Percentiles rank a stretch among this genome's conserved stretches.
phyloP scores from a whole-genome alignment of 2,113 vertebrate genomes.

The Burhinus bistriatus region DNA sequence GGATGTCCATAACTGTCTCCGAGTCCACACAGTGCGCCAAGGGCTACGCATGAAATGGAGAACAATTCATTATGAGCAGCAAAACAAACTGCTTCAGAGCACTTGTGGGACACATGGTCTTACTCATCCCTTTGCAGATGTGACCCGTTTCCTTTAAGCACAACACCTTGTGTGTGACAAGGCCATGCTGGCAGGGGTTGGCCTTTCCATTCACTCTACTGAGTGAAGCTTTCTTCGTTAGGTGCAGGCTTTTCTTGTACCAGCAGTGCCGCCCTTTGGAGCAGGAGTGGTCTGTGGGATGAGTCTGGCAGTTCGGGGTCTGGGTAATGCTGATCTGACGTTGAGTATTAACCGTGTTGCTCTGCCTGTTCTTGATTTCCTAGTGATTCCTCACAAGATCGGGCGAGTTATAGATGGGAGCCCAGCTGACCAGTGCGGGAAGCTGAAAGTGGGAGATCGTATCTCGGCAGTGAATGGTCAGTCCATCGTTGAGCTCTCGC shows the following conservation, averaged over 20 bases:
- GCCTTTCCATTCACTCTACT: accelerated
- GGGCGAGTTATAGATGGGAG: constrained; percentile 95
- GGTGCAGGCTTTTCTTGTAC: not conserved
- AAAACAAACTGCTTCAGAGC: not conserved
- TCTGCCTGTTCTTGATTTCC: not conserved
- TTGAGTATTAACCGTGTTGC: not conserved
- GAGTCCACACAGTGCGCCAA: not conserved
- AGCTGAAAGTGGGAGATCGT: constrained; percentile 91
- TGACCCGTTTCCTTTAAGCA: not conserved
- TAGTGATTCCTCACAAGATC: constrained; percentile 98
- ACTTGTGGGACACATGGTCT: accelerated
- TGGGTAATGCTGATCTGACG: accelerated
- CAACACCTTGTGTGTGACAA: not conserved
- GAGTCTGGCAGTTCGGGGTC: not conserved
- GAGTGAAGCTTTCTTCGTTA: not conserved
- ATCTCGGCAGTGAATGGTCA: constrained; percentile 94
- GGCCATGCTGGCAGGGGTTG: not conserved
- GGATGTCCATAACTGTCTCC: not conserved
- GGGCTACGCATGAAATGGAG: not conserved
- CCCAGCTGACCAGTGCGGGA: constrained; percentile 89
- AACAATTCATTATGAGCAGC: not conserved
- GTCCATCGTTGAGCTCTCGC: constrained; percentile 91
- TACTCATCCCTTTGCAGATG: not conserved
- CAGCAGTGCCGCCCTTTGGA: not conserved
- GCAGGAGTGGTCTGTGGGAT: accelerated